Evolutionary conservation across 2,113 vertebrate genomes (phyloP).

Genomic region (Tamias sibiricus): DNA sequence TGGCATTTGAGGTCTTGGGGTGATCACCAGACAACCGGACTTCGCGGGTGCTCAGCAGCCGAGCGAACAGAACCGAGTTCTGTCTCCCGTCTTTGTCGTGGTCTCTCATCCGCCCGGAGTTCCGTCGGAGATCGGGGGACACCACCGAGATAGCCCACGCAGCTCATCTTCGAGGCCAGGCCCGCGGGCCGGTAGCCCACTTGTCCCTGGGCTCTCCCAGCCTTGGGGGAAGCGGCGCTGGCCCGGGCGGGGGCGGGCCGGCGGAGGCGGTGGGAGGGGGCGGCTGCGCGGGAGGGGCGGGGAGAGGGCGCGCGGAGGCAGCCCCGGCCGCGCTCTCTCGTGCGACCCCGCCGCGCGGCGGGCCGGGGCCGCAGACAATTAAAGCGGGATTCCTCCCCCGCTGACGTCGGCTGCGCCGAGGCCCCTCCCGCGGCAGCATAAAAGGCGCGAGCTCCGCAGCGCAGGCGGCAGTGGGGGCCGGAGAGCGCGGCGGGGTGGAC

Average conservation of each 20-base stretch:
- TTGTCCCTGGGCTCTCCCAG: not conserved
- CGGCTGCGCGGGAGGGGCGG: not conserved
- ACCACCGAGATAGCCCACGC: not conserved
- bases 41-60: not conserved
- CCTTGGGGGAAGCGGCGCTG: not conserved
- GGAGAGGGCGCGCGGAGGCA: not conserved
- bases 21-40: too few relatives aligned
- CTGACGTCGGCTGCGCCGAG: slow-evolving; percentile 81
- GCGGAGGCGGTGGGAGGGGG: not conserved
- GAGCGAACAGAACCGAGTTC: not conserved
- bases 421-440: slow-evolving; percentile 84
- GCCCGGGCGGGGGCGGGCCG: not conserved
- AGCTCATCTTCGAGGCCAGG: not conserved
- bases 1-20: not conserved
- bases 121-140: not conserved
- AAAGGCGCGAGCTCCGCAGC: slow-evolving; percentile 85
- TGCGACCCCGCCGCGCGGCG: slow-evolving; percentile 50
- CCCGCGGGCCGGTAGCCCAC: not conserved
- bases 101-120: not conserved
- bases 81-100: not conserved
- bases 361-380: slow-evolving; percentile 71
- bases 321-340: not conserved
- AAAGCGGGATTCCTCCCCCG: slow-evolving; percentile 87
- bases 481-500: slow-evolving; percentile 72
- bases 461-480: slow-evolving; percentile 80